A percentile compares a stretch with the other conserved stretches of the same genome.
Evolutionary conservation across 2,888 invertebrate genomes (phyloP).

Genomic region (Octodonta nipae): DNA sequence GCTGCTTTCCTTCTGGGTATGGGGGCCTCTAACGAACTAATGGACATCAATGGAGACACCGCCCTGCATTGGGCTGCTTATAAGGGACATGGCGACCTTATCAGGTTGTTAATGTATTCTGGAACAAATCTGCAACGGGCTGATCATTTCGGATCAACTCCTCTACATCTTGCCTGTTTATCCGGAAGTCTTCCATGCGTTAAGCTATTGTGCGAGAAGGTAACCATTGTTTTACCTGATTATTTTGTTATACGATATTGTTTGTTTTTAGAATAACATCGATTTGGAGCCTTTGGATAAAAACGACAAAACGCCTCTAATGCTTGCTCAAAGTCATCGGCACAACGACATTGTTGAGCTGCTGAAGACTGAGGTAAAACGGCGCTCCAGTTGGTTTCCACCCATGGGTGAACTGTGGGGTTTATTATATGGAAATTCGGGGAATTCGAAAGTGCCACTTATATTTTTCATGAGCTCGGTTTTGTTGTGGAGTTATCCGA

Average conservation of each 20-base stretch:
- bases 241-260: background rate
- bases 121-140: conserved; percentile 80
- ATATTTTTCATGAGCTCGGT: conserved; percentile 75
- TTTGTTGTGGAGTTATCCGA: conserved; percentile 82
- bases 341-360: conserved; percentile 74
- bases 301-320: conserved; percentile 82
- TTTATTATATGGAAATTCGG: conserved; percentile 77
- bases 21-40: conserved; percentile 73
- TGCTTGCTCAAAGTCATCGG: conserved; percentile 77
- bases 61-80: conserved; percentile 91
- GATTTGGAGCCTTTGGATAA: conserved; percentile 78
- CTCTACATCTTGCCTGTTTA: conserved; percentile 76
- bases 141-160: conserved; percentile 86
- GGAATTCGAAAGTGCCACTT: conserved; percentile 78
- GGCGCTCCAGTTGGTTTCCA: conserved; percentile 74
- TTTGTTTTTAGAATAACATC: conserved; percentile 54
- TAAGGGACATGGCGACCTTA: conserved; percentile 80
- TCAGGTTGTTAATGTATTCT: conserved; percentile 76
- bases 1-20: conserved; percentile 82
- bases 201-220: conserved; percentile 76
- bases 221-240: conserved; percentile 22
- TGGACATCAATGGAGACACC: conserved; percentile 85
- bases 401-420: conserved; percentile 81
- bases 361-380: conserved; percentile 67
- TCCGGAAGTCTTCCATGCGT: conserved; percentile 81